Percentiles rank a stretch among this genome's conserved stretches.
Evolutionary conservation across 1,140 invertebrate genomes (phyloP).

Genomic region (Drosophila baimaii): DNA sequence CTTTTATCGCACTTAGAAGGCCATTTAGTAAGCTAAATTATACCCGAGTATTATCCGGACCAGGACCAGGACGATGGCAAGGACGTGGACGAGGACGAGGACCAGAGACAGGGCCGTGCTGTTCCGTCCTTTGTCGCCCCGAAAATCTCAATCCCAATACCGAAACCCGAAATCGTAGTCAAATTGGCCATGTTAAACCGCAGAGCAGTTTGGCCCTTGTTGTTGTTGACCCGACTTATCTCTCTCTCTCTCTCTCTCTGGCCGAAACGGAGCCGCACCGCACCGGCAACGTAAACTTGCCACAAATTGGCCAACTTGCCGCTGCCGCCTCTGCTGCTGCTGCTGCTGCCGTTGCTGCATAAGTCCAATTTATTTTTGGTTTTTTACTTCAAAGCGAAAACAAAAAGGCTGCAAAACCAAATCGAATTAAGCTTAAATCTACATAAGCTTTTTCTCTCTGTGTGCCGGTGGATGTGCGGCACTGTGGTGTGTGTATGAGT

Average conservation of each 20-base stretch:
- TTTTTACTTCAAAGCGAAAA: conserved; percentile 62
- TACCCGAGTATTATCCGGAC: conserved; percentile 64
- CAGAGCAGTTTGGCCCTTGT: conserved; percentile 68
- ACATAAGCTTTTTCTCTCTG: conserved; percentile 78
- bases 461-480: conserved; percentile 50
- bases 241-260: conserved; percentile 58
- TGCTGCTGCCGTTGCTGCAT: conserved; percentile 57
- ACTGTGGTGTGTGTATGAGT: conserved; percentile 4
- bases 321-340: conserved; percentile 15
- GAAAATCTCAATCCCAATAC: conserved; percentile 50
- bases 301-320: conserved; percentile 75
- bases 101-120: background rate
- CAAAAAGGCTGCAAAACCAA: conserved; percentile 69
- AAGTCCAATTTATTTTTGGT: conserved; percentile 79
- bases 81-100: background rate
- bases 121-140: conserved; percentile 12
- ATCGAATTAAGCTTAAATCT: conserved; percentile 81
- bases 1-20: conserved; percentile 80
- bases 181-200: conserved; percentile 81
- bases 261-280: conserved; percentile 50
- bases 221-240: conserved; percentile 76
- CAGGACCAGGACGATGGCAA: conserved; percentile 10
- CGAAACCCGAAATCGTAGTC: conserved; percentile 72
- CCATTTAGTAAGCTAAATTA: conserved; percentile 80
- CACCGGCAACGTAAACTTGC: conserved; percentile 76